A percentile compares a stretch with the other conserved stretches of the same genome.
phyloP scores from a whole-genome alignment of 2,113 vertebrate species.

The Shinisaurus crocodilurus region DNA sequence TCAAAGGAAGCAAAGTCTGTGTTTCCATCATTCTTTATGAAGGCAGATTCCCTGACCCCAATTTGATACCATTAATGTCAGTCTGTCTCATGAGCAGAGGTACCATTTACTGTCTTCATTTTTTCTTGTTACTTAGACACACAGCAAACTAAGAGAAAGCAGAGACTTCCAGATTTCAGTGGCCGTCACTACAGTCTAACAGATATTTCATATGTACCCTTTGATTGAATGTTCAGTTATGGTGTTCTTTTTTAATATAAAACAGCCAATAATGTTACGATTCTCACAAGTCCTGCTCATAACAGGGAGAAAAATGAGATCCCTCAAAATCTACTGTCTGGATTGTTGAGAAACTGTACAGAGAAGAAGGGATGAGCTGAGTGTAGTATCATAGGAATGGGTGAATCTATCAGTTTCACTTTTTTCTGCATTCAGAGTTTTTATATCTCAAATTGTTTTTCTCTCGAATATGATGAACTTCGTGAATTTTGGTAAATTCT shows the following conservation, averaged over 20 bases:
- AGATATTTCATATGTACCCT: background rate
- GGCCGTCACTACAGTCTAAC: background rate
- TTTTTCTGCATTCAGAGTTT: too few species aligned
- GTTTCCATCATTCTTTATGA: slow-evolving; percentile 21
- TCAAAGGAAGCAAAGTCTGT: slow-evolving; percentile 12
- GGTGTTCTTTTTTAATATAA: background rate
- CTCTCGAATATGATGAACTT: too few species aligned
- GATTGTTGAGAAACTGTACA: background rate
- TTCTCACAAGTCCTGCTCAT: background rate
- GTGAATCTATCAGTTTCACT: too few species aligned
- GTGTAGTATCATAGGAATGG: background rate
- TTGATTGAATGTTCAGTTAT: background rate
- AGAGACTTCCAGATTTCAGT: slow-evolving; percentile 26
- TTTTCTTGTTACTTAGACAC: slow-evolving; percentile 6
- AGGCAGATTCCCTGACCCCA: slow-evolving; percentile 18
- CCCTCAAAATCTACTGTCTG: background rate
- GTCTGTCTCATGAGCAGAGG: background rate
- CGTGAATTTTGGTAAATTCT: too few species aligned
- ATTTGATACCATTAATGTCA: slow-evolving; percentile 31
- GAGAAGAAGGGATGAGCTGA: background rate
- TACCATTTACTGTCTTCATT: slow-evolving; percentile 9
- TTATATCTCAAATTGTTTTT: too few species aligned
- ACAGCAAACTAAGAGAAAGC: background rate
- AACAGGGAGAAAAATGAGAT: background rate
- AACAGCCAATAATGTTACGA: background rate